Conservation (phyloP, 1,140 invertebrate species). For the Popillia japonica region DNA sequence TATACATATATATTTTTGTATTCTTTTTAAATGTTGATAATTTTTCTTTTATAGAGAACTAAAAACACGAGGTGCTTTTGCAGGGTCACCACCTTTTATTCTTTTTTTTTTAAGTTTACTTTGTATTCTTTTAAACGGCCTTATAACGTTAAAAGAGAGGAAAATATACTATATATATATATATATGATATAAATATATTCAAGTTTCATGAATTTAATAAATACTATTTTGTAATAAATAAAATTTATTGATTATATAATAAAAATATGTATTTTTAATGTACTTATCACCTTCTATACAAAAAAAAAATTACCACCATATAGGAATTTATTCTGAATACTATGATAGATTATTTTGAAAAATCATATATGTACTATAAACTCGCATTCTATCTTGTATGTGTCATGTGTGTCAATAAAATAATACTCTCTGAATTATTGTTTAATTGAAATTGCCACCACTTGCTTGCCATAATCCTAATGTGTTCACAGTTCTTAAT, state of each 20-base stretch:
- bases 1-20: constrained; percentile 2
- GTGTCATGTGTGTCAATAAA: background rate
- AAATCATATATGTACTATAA: background rate
- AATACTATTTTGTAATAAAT: constrained; percentile 33
- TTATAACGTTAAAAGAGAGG: background rate
- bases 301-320: background rate
- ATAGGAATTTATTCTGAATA: background rate
- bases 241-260: constrained; percentile 13
- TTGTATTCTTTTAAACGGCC: background rate
- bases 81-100: background rate
- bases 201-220: constrained; percentile 1
- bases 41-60: constrained; percentile 2
- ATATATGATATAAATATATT: background rate
- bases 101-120: background rate
- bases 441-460: too few relatives aligned
- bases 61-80: background rate
- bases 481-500: too few relatives aligned
- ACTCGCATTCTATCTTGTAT: background rate
- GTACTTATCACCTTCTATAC: constrained; percentile 12
- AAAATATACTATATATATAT: background rate
- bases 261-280: constrained; percentile 21
- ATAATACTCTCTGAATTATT: background rate
- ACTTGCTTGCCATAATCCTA: too few relatives aligned
- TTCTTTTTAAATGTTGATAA: background rate
- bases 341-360: background rate